Evolutionary conservation across 2,888 invertebrate species (phyloP), one percentile per base, ranked within the genome.

Genomic region (Petrophora chlorosata): DNA sequence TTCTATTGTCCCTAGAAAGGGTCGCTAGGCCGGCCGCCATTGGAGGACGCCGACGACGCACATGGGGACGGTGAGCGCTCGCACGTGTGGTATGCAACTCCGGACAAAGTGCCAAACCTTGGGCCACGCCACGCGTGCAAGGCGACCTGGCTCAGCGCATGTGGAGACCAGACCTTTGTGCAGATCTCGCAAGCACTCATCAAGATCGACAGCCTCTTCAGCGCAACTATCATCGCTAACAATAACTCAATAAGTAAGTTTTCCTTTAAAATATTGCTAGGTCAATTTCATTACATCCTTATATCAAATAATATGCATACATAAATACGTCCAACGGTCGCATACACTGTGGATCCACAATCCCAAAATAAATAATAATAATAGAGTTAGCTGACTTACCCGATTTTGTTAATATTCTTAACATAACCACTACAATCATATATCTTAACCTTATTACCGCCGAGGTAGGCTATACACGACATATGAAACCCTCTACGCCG

Each of bases 111-210:
- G 17, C 94, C 95, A 0, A 94, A 95, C 38, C 92, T 97, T 30
- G 99, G 99, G 0, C 94, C 96, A 0, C 93, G 94, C 46, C 94
- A 95, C 85, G 96, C 98, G 0, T 94, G 97, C 61, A 93, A 96
- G 66, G 99, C 97, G 0, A 96, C 97, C 0, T 98, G 98, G 97
- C 93, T 99, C 9, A 95, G 96, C 0, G 98, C 98, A 3, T 96
- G 97, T n/a, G 98, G 97, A 0, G 99, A 99, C 88, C 97, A 97
- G 83, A 99, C 99, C 1, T 98, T 96, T 75, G 92, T 98, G 35
- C 96, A 96, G 80, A 94, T 98, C 41, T 97, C 98, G 61, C 98
- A 98, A 80, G 94, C 95, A 1, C 91, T 98, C n/a, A 96, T 99
- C 56, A 98, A 98, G 79, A 95, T 97, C 0, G 95, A 96, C 59